phyloP scores from a whole-genome alignment of 1,140 invertebrate genomes.

The Macrocentrus cingulum region DNA sequence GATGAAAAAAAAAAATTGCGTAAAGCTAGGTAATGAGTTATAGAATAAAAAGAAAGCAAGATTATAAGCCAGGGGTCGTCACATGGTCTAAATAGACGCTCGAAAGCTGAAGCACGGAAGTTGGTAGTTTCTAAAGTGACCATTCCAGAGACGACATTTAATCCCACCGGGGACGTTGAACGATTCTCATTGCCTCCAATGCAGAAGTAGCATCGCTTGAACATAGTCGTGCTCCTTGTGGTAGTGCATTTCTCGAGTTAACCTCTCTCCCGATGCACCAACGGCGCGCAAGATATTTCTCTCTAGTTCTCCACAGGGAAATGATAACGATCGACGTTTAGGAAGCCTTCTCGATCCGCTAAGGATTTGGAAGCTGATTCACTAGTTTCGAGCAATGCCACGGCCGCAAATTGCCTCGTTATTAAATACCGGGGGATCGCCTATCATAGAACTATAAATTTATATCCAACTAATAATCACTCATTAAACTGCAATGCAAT shows the following conservation, averaged over 20 bases:
- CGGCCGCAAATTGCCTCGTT: not conserved
- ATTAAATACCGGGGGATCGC: not conserved
- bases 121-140: conserved; percentile 23
- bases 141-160: conserved; percentile 21
- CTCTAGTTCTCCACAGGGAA: conserved; percentile 1
- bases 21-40: too few relatives aligned
- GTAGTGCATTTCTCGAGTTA: too few relatives aligned
- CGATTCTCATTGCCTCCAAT: conserved; percentile 19
- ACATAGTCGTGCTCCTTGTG: too few relatives aligned
- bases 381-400: not conserved
- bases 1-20: too few relatives aligned
- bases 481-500: not conserved
- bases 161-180: conserved; percentile 22
- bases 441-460: not conserved
- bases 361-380: conserved; percentile 1
- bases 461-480: too few relatives aligned
- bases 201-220: not conserved
- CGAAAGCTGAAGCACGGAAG: not conserved
- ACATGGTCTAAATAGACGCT: not conserved
- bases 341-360: conserved; percentile 8
- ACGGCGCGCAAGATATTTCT: conserved; percentile 21
- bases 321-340: conserved; percentile 28
- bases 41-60: too few relatives aligned
- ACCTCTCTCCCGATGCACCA: not conserved
- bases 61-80: too few relatives aligned